Base-by-base conservation (phyloP, 2,888 invertebrate genomes). In the Prionchulus punctatus region DNA sequence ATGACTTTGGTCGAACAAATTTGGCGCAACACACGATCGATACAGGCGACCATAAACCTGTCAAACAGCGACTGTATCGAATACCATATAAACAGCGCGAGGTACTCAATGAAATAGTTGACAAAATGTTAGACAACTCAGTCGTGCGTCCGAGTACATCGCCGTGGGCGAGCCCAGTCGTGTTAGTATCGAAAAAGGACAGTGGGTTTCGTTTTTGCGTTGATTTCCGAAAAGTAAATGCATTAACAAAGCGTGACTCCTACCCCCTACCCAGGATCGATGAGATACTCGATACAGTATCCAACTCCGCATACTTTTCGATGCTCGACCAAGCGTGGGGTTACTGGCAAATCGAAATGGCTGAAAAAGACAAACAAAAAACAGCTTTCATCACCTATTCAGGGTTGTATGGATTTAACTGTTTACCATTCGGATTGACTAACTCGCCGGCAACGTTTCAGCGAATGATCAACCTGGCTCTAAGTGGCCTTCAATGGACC, bases 171-270 rank as follows among this genome's bases (percentile, higher is more conserved):
- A 49, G 50, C 21, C 30, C 50, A 15, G 30, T 49, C 12, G 50
- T 49, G 4, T 51, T 72, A 1, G 68, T 69, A 1, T 61, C 60
- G 23, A 72, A 70, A 60, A 67, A 67, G 55, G 59, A 64, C 53
- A 62, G 59, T 27, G 49, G 45, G 18, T 59, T 23, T 50, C 18
- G 58, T 59, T 12, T 49, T 21, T 49, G 50, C 28, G 50, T 49
- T 12, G 27, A 49, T 28, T 49, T n/a, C 30, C 7, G 50, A 28
- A 49, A 49, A 28, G 7, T 49, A 21, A 49, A 49, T 30, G 30
- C 27, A 3, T 12, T 49, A 15, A 59, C 60, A 12, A 56, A 53
- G 27, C 36, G 43, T 15, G 61, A 62, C 28, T 23, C 28, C 0
- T 60, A 58, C 47, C 60, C 60, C 12, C 28, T 62, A 15, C 56